These are phyloP conservation scores for Trichacis sp. DNA, from an alignment of 2,888 invertebrate genomes.

Conservation along the genomic window DNA sequence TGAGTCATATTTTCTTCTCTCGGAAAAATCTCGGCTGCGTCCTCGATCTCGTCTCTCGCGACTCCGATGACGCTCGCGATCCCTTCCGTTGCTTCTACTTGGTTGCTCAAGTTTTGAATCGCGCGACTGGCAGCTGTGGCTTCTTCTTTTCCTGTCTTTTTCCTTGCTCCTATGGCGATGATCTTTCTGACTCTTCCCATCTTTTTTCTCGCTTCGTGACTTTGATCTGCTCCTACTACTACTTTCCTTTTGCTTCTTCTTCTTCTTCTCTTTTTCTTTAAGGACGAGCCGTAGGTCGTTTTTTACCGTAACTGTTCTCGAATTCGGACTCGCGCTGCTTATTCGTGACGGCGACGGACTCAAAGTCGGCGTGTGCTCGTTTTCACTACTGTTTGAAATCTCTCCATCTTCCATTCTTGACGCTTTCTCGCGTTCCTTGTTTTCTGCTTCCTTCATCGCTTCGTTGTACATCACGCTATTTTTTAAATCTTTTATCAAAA, in stretches of 20 bases:
- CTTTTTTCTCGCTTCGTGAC: conserved; percentile 43
- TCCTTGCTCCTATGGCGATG: conserved; percentile 28
- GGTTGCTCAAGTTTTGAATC: conserved; percentile 46
- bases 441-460: conserved; percentile 76
- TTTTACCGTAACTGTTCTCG: conserved; percentile 41
- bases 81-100: conserved; percentile 53
- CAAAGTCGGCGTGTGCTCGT: conserved; percentile 57
- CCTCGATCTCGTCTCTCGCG: conserved; percentile 44
- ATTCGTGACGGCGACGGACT: conserved; percentile 59
- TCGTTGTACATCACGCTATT: conserved; percentile 77
- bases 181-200: conserved; percentile 42
- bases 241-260: conserved; percentile 24
- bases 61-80: conserved; percentile 50
- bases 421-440: conserved; percentile 74
- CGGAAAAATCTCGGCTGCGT: conserved; percentile 45
- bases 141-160: conserved; percentile 42
- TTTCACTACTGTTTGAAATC: conserved; percentile 68
- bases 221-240: conserved; percentile 37
- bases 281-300: conserved; percentile 59
- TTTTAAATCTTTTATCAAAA: conserved; percentile 78
- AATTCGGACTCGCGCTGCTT: conserved; percentile 46
- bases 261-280: conserved; percentile 58
- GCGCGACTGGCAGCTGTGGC: conserved; percentile 49
- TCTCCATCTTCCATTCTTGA: conserved; percentile 77
- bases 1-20: conserved; percentile 45